Conservation (phyloP, 2,113 vertebrate genomes). For the Tetrax tetrax region DNA sequence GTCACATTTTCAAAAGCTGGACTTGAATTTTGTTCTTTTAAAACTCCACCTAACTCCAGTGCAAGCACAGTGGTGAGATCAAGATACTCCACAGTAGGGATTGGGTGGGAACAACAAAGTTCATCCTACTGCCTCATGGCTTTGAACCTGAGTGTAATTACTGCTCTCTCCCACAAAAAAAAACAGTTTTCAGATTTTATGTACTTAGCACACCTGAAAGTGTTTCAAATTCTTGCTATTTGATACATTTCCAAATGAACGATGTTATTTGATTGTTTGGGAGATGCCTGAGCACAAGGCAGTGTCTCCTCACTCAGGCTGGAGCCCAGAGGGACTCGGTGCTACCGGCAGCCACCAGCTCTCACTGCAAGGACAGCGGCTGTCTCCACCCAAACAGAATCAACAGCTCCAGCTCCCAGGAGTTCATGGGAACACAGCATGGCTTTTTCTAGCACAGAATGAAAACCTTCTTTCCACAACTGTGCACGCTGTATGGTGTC, state of each 20-base stretch:
- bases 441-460: background rate
- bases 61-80: background rate
- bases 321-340: background rate
- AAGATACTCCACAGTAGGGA: background rate
- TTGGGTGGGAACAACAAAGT: background rate
- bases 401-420: background rate
- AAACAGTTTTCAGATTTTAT: background rate
- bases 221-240: background rate
- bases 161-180: background rate
- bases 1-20: background rate
- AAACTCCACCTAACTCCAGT: background rate
- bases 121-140: background rate
- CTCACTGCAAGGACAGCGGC: background rate
- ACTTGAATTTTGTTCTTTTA: background rate
- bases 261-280: background rate
- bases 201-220: background rate
- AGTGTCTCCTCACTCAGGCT: background rate
- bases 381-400: background rate
- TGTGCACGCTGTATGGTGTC: rapidly evolving
- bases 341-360: background rate
- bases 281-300: background rate
- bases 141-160: background rate
- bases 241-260: background rate
- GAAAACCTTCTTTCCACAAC: background rate
- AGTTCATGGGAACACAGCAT: background rate